These are phyloP conservation scores for Caenorhabditis inopinata DNA, from an alignment of 1,140 invertebrate species.

Conservation along the genomic window DNA sequence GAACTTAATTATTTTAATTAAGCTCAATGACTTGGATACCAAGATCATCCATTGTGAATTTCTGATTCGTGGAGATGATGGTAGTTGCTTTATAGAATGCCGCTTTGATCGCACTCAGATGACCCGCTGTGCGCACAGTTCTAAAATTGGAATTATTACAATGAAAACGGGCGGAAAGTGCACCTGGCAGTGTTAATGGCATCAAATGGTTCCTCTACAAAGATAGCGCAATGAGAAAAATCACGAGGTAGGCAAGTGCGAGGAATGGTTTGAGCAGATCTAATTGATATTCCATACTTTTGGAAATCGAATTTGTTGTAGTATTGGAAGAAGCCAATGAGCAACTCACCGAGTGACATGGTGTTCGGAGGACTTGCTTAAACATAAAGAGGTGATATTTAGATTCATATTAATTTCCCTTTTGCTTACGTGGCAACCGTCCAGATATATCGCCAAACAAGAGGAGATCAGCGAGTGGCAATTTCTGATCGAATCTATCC, in stretches of 20 bases:
- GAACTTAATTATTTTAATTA: background rate
- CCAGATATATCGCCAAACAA: constrained; percentile 40
- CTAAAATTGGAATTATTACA: background rate
- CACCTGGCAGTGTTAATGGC: constrained; percentile 89
- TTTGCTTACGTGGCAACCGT: constrained; percentile 34
- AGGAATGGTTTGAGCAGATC: constrained; percentile 75
- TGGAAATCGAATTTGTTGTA: constrained; percentile 76
- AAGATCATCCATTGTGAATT: background rate
- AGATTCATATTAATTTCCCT: background rate
- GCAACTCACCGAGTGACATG: constrained; percentile 80
- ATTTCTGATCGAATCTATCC: constrained; percentile 36
- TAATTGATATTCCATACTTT: constrained; percentile 80
- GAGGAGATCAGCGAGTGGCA: constrained; percentile 33
- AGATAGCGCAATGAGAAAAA: constrained; percentile 51
- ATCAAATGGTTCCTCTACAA: constrained; percentile 83
- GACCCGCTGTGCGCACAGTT: background rate
- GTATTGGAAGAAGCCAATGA: constrained; percentile 84
- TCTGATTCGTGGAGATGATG: background rate
- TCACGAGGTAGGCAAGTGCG: constrained; percentile 42
- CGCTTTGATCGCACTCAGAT: background rate
- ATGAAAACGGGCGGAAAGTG: too few species aligned
- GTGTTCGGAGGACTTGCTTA: constrained; percentile 72
- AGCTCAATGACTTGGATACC: background rate
- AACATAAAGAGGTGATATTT: constrained; percentile 53
- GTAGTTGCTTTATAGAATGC: background rate